These are phyloP conservation scores for Malacosoma neustria DNA, from an alignment of 2,888 invertebrate species.

Conservation along the genomic window DNA sequence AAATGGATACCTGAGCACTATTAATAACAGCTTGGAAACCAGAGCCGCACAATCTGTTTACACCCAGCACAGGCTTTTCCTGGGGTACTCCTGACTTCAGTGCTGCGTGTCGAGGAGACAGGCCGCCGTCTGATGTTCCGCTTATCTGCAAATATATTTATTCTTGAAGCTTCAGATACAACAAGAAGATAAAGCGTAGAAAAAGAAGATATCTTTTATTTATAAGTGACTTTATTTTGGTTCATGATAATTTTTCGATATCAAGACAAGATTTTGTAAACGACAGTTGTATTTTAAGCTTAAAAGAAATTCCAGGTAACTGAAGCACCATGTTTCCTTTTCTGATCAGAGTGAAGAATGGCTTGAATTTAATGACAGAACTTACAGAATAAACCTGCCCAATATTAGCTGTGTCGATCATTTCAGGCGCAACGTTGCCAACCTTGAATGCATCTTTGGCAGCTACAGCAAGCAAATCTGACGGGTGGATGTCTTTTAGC, in stretches of 20 bases:
- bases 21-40: slow-evolving; percentile 96
- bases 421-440: slow-evolving; percentile 85
- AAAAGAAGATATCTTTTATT: too few species aligned
- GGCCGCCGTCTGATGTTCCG: slow-evolving; percentile 88
- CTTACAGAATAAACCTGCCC: slow-evolving; percentile 87
- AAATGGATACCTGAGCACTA: slow-evolving; percentile 86
- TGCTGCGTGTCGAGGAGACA: slow-evolving; percentile 89
- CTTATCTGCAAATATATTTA: slow-evolving; percentile 74
- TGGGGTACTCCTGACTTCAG: slow-evolving; percentile 88
- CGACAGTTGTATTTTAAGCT: background rate
- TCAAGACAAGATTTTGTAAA: slow-evolving; percentile 4
- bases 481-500: slow-evolving; percentile 79
- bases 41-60: slow-evolving; percentile 97
- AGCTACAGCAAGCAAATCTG: slow-evolving; percentile 86
- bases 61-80: slow-evolving; percentile 87
- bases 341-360: too few species aligned
- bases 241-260: too few species aligned
- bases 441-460: slow-evolving; percentile 86
- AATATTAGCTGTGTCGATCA: slow-evolving; percentile 90
- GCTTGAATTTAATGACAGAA: slow-evolving; percentile 7
- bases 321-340: background rate
- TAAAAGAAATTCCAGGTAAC: background rate
- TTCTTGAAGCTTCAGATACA: too few species aligned
- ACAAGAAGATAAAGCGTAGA: too few species aligned
- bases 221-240: too few species aligned